phyloP scores from a whole-genome alignment of 2,888 invertebrate species.

The Xanthia icteritia region DNA sequence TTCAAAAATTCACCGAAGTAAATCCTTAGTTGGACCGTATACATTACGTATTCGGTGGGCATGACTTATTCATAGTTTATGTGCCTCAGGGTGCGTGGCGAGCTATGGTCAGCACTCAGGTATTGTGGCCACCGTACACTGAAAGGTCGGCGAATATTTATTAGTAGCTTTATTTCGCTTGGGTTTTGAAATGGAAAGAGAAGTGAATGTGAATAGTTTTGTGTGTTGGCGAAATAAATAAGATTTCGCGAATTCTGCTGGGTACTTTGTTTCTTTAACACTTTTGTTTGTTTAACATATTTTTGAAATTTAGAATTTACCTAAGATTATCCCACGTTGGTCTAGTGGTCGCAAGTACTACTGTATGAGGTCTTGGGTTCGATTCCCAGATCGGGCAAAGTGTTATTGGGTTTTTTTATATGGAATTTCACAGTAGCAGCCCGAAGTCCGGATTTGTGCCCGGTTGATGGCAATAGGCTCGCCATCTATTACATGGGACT shows the following conservation, averaged over 20 bases:
- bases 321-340: not conserved
- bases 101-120: constrained; percentile 66
- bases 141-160: constrained; percentile 58
- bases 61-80: constrained; percentile 75
- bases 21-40: constrained; percentile 67
- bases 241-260: not conserved
- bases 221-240: not conserved
- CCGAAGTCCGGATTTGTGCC: too few relatives aligned
- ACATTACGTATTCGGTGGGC: constrained; percentile 71
- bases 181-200: constrained; percentile 23
- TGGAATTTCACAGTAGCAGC: too few relatives aligned
- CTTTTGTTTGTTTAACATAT: not conserved
- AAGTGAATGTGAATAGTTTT: constrained; percentile 5
- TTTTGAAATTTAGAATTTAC: not conserved
- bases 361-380: not conserved
- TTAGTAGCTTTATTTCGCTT: constrained; percentile 43
- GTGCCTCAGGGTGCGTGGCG: constrained; percentile 64
- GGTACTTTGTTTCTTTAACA: not conserved
- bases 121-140: constrained; percentile 47
- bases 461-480: too few relatives aligned
- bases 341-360: not conserved
- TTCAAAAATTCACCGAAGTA: constrained; percentile 72
- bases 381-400: not conserved
- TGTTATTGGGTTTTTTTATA: too few relatives aligned
- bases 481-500: too few relatives aligned